These are phyloP conservation scores for Trachurus trachurus DNA, from an alignment of 2,797 vertebrate species.

Conservation along the genomic window DNA sequence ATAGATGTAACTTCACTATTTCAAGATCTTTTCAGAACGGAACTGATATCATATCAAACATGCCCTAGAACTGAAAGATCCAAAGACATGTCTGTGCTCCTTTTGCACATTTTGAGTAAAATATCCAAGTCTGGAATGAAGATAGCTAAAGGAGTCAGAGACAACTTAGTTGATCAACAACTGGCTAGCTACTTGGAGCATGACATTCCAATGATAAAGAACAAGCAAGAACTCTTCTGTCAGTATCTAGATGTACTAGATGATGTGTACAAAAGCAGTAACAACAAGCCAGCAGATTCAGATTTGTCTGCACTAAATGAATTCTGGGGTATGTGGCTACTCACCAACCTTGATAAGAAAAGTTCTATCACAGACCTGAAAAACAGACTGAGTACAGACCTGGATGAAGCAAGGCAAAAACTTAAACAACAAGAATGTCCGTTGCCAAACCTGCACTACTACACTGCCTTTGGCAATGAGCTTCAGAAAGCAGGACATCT, in stretches of 20 bases:
- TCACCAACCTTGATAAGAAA: conserved; percentile 14
- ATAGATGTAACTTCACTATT: fast-evolving
- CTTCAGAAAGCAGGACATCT: conserved; percentile 10
- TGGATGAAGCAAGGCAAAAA: conserved; percentile 42
- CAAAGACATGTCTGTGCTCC: not conserved
- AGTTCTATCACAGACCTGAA: not conserved
- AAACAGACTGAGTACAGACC: conserved; percentile 17
- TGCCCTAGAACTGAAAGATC: too few relatives aligned
- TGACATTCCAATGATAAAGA: conserved; percentile 33
- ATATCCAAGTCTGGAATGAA: not conserved
- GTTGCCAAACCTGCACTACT: conserved; percentile 57
- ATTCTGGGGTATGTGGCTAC: conserved; percentile 67
- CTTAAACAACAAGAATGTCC: conserved; percentile 56
- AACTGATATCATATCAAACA: conserved; percentile 4
- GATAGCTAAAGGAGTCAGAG: conserved; percentile 29
- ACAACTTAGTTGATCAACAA: not conserved
- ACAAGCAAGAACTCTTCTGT: conserved; percentile 54
- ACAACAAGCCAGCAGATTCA: conserved; percentile 31
- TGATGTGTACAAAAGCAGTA: conserved; percentile 29
- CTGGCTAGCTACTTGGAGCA: conserved; percentile 17
- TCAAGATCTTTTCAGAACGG: not conserved
- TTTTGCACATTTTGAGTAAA: not conserved
- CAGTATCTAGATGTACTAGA: conserved; percentile 34
- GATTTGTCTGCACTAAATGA: conserved; percentile 61
- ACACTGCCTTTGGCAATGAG: conserved; percentile 59